Percentiles rank a stretch among this genome's conserved stretches.
Evolutionary conservation across 2,797 vertebrate genomes (phyloP).

Genomic region (Characodon lateralis): DNA sequence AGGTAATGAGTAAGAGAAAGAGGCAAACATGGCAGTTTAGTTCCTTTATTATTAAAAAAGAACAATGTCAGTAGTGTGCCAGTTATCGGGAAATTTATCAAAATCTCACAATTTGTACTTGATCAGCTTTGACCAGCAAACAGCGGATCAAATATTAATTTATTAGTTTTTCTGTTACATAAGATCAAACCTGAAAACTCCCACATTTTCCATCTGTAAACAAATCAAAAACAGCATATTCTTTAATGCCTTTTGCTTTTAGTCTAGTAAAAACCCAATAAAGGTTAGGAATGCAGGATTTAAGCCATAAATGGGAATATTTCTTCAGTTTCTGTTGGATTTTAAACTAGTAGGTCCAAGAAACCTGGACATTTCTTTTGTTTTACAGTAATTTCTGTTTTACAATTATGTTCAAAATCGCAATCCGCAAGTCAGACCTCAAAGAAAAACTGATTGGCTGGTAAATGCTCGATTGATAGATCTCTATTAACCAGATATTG

Average conservation of each 20-base stretch:
- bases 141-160: not conserved
- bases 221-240: not conserved
- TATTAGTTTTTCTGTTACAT: not conserved
- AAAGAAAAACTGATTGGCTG: not conserved
- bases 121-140: not conserved
- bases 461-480: not conserved
- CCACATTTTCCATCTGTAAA: not conserved
- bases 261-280: not conserved
- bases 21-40: not conserved
- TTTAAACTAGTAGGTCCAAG: not conserved
- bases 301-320: not conserved
- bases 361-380: not conserved
- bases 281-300: not conserved
- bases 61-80: not conserved
- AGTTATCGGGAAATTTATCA: not conserved
- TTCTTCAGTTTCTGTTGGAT: not conserved
- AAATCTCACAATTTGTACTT: not conserved
- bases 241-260: not conserved
- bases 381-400: not conserved
- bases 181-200: not conserved
- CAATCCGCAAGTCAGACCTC: not conserved
- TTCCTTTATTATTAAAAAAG: not conserved
- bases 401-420: not conserved
- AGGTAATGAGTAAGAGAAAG: not conserved
- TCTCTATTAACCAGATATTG: not conserved